Base-by-base conservation (phyloP, 2,888 invertebrate genomes). In the Hipparchia sbordonii region DNA sequence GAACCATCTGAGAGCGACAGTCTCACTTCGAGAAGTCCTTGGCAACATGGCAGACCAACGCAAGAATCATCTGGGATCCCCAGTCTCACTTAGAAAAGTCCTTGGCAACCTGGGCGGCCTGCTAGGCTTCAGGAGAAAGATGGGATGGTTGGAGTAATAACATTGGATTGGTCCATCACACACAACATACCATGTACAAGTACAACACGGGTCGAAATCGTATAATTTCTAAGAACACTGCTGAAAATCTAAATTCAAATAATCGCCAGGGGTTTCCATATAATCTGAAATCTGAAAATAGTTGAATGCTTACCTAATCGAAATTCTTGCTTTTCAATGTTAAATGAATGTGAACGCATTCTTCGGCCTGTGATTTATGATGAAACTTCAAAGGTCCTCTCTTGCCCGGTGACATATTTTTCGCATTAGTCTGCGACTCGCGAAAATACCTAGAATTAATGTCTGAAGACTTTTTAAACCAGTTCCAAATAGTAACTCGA, bases 371-470 rank as follows among this genome's bases (percentile, higher is more conserved):
- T 87, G 87, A 87, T 86, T 87, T 87, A 87, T 85, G 85, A 86
- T 79, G 80, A 67, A 80, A 80, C 79, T 81, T 77, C 76, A 72
- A 68, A 70, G 77, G 79, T 81, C 79, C 82, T 73, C 74, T 72
- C 77, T 78, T 79, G 77, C 74, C 74, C 77, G 75, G 73, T 81
- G 84, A 86, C 87, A 88, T 84, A 87, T 87, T 87, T 87, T 85
- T 84, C 85, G 82, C 87, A 88, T 88, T 87, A 87, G 39, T 39
- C 2, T 83, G 77, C 79, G 59, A 60, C 23, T 60, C 1, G 56
- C 65, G 23, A 33, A 63, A 52, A 65, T 10, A 65, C 12, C 48
- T 7, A 33, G 10, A 59, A 59, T 39, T 39, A 23, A 59, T 13
- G 23, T 59, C 23, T 59, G 59, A 5, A 33, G 23, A 59, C 23